Conservation (phyloP, 2,797 vertebrate genomes). For the Melanotaenia boesemani region DNA sequence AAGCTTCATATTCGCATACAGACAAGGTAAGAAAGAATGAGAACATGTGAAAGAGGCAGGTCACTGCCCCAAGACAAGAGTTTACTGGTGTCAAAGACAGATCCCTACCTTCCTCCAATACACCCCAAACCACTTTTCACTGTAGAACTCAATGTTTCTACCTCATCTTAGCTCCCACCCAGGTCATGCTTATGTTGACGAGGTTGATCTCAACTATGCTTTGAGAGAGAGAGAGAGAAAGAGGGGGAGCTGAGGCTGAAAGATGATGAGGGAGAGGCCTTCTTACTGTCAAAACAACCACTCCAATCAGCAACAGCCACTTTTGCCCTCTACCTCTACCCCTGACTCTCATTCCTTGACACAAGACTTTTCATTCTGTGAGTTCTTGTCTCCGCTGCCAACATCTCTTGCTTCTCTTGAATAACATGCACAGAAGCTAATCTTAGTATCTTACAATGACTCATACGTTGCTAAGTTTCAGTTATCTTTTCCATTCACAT, state of each 20-base stretch:
- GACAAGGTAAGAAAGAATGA: not conserved
- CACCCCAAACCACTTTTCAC: conserved; percentile 26
- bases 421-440: conserved; percentile 22
- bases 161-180: conserved; percentile 34
- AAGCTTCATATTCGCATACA: not conserved
- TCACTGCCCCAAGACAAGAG: not conserved
- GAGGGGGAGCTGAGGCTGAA: conserved; percentile 27
- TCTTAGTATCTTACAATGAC: conserved; percentile 17
- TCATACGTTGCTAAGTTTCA: conserved; percentile 6
- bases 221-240: not conserved
- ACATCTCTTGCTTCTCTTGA: not conserved
- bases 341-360: conserved; percentile 39
- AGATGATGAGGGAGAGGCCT: conserved; percentile 58
- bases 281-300: conserved; percentile 65
- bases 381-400: conserved; percentile 32
- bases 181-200: conserved; percentile 42
- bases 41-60: not conserved
- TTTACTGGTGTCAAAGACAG: conserved; percentile 24
- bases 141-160: conserved; percentile 16
- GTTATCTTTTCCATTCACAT: conserved; percentile 23
- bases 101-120: conserved; percentile 23
- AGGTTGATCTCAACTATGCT: conserved; percentile 31
- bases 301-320: conserved; percentile 47
- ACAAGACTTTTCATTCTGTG: conserved; percentile 27
- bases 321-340: conserved; percentile 45